Percentiles rank a stretch among this genome's conserved stretches.
phyloP scores from a whole-genome alignment of 2,797 vertebrate genomes.

The Lerista edwardsae region DNA sequence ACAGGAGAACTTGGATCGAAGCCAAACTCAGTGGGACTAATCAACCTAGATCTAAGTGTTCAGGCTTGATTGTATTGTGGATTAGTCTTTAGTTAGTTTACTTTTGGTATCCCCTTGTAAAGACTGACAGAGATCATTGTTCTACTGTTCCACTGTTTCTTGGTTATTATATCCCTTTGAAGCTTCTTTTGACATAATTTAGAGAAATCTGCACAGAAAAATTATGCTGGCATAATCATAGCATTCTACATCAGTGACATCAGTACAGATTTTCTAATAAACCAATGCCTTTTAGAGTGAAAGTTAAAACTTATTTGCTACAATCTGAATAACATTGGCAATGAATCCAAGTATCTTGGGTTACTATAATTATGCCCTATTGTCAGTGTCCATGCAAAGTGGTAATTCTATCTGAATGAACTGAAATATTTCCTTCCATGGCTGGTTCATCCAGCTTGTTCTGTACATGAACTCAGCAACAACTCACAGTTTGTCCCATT shows the following conservation, averaged over 20 bases:
- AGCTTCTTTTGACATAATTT: background rate
- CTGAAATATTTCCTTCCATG: conserved; percentile 1
- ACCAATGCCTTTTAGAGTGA: background rate
- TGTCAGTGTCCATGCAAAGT: background rate
- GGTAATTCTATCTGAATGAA: conserved; percentile 8
- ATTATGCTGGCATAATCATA: background rate
- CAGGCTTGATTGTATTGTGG: background rate
- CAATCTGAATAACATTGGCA: background rate
- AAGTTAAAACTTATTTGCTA: background rate
- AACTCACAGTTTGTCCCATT: background rate
- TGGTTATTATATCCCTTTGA: background rate
- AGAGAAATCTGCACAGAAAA: background rate
- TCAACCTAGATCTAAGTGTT: conserved; percentile 24
- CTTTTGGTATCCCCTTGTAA: conserved; percentile 13
- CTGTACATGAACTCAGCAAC: background rate
- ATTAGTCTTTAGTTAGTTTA: conserved; percentile 16
- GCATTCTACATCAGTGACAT: background rate
- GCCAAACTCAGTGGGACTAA: conserved; percentile 1
- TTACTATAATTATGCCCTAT: conserved; percentile 5
- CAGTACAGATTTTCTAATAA: background rate
- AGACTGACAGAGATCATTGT: background rate
- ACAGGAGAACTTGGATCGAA: conserved; percentile 11
- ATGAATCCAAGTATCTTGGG: background rate
- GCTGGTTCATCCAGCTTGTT: background rate
- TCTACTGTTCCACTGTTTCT: background rate